These are phyloP conservation scores for Peromyscus attwateri DNA, from an alignment of 2,797 vertebrate genomes.

Conservation along the genomic window DNA sequence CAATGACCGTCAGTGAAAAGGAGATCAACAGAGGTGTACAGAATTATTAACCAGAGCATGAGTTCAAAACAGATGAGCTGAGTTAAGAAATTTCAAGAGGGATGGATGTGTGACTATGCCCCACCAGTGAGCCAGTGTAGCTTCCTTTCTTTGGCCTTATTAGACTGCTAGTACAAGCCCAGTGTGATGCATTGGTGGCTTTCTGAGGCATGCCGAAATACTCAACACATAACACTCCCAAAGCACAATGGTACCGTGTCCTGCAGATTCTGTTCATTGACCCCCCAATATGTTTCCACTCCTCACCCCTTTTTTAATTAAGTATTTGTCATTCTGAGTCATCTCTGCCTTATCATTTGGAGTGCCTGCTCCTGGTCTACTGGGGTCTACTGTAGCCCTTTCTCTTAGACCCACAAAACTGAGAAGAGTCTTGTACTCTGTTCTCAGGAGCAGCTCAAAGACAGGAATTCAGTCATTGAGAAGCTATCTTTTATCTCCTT, in stretches of 20 bases:
- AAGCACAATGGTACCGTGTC: background rate
- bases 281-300: no score
- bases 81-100: background rate
- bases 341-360: background rate
- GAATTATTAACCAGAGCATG: background rate
- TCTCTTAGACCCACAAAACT: background rate
- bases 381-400: background rate
- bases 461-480: no score
- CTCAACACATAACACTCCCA: rapidly evolving
- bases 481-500: background rate
- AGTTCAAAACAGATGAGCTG: background rate
- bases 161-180: background rate
- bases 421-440: background rate
- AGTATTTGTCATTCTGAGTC: background rate
- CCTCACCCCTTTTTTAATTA: background rate
- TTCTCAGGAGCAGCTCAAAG: rapidly evolving
- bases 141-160: background rate
- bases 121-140: background rate
- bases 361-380: background rate
- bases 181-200: background rate
- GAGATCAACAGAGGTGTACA: background rate
- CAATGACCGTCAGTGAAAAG: background rate
- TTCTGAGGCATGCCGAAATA: background rate
- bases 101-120: background rate
- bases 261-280: background rate